A percentile compares a stretch with the other conserved stretches of the same genome.
These are phyloP conservation scores for Sebastes umbrosus DNA, from an alignment of 2,797 vertebrate genomes.

Conservation along the genomic window DNA sequence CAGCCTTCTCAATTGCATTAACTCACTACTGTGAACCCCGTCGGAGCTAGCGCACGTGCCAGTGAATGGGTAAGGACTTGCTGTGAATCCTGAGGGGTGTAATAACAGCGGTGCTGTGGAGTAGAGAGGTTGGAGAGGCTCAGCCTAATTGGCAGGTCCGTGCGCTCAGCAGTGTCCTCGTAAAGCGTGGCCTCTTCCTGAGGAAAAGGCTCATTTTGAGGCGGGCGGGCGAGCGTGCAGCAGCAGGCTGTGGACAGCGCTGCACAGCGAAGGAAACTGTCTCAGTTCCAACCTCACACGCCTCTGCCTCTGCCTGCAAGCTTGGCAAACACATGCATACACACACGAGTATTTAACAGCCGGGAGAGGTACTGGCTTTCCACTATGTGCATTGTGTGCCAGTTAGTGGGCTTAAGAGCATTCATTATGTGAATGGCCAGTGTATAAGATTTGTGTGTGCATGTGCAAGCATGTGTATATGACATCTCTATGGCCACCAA, in stretches of 20 bases:
- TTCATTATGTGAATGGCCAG: slow-evolving; percentile 1
- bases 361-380: background rate
- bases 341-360: background rate
- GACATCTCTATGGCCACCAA: slow-evolving; percentile 33
- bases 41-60: background rate
- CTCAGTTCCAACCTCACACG: slow-evolving; percentile 23
- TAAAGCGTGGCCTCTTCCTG: slow-evolving; percentile 40
- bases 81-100: slow-evolving; percentile 32
- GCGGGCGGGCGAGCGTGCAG: slow-evolving; percentile 20
- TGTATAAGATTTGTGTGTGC: background rate
- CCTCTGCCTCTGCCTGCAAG: slow-evolving; percentile 22
- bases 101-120: slow-evolving; percentile 28
- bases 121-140: slow-evolving; percentile 19
- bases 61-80: slow-evolving; percentile 11
- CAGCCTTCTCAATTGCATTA: background rate
- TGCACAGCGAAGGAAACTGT: background rate
- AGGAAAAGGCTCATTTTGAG: slow-evolving; percentile 45
- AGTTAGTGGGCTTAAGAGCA: slow-evolving; percentile 16
- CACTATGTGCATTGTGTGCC: slow-evolving; percentile 10
- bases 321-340: background rate
- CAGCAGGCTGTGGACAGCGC: slow-evolving; percentile 24
- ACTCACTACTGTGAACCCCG: background rate
- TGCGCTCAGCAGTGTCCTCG: slow-evolving; percentile 34
- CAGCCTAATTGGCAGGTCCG: slow-evolving; percentile 55
- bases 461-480: slow-evolving; percentile 14